phyloP scores from a whole-genome alignment of 2,113 vertebrate species.

The Eulemur macaco region DNA sequence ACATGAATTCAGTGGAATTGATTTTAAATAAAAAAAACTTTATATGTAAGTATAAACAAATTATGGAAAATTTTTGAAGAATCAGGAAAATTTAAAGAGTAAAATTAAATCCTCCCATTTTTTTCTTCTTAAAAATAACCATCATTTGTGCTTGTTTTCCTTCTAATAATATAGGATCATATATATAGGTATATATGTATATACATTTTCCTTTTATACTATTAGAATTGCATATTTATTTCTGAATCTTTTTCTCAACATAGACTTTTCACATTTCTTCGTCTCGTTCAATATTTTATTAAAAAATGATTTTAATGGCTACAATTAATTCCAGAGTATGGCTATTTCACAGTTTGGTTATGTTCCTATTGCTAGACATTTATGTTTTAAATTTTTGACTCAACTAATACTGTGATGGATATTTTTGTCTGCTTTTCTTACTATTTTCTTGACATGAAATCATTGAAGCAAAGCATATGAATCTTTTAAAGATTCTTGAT shows the following conservation, averaged over 20 bases:
- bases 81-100: neutral
- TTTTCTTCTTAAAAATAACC: neutral
- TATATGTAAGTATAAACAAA: neutral
- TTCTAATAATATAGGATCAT: neutral
- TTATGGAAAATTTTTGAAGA: neutral
- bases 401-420: neutral
- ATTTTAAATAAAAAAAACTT: neutral
- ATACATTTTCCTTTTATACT: neutral
- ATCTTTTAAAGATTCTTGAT: neutral
- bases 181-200: neutral
- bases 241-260: neutral
- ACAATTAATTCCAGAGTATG: neutral
- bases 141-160: neutral
- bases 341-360: neutral
- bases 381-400: neutral
- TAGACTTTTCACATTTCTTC: neutral
- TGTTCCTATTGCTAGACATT: neutral
- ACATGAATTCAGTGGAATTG: neutral
- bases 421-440: neutral
- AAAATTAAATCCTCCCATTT: neutral
- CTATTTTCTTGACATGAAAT: neutral
- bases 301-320: neutral
- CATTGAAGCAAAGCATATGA: neutral
- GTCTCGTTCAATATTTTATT: conserved; percentile 1
- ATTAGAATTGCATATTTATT: neutral